Evolutionary conservation across 2,888 invertebrate genomes (phyloP), one percentile per base, ranked within the genome.

Genomic region (Lissonota sp.): DNA sequence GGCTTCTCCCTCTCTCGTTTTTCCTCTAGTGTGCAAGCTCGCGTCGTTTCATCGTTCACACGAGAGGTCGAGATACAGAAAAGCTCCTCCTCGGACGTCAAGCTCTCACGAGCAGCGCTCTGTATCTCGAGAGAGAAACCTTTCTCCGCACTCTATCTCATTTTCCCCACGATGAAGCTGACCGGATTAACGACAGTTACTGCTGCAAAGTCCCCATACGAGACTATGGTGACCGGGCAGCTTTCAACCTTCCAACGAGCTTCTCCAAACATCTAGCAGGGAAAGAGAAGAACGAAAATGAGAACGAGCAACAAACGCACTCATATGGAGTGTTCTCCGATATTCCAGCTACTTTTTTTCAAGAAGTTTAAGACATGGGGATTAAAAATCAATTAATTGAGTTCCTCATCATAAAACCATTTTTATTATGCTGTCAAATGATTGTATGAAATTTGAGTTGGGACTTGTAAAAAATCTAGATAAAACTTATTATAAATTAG

Each of bases 51-150:
- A 26, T 26, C 63, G 16, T 12, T 3, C 53, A 26, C 53, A 26
- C 12, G 66, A 49, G 57, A 37, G 37, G 42, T 12, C 60, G 46
- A 49, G 75, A 71, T 75, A 71, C 70, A 53, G 26, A 14, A 66
- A 55, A 77, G 64, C 63, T 74, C 64, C 26, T 26, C 26, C 58
- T 58, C 53, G 14, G 26, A 26, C 37, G 64, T 63, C 72, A 79
- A 49, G 26, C 49, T 63, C 49, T 53, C 49, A 40, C 44, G 10
- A 46, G 40, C 46, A 14, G 39, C 14, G n/a, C 26, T 6, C 26
- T n/a, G 42, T 42, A 58, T 55, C 51, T 55, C 40, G 40, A 57
- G 64, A 46, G 49, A 71, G n/a, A n/a, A n/a, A 26, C 26, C 26
- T 3, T 26, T 26, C n/a, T 26, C 44, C 44, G 4, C 44, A 6